Conservation (phyloP, 1,140 invertebrate species). For the Bombyx mandarina region DNA sequence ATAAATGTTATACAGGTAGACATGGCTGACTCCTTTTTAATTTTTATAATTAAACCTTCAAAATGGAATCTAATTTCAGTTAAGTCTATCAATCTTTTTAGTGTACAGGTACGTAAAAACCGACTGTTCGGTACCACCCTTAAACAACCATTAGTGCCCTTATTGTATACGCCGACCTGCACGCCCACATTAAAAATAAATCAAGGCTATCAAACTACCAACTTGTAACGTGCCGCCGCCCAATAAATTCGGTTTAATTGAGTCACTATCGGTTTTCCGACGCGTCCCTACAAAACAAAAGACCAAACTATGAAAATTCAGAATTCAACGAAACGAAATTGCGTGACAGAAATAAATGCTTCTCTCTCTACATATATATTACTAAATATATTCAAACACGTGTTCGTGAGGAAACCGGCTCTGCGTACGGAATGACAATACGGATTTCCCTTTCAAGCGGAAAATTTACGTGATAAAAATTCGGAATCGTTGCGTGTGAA, state of each 20-base stretch:
- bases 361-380: conserved; percentile 30
- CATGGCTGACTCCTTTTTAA: too few relatives aligned
- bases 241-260: conserved; percentile 46
- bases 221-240: conserved; percentile 25
- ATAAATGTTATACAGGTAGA: too few relatives aligned
- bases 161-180: conserved; percentile 5
- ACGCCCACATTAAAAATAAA: conserved; percentile 16
- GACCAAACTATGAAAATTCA: conserved; percentile 34
- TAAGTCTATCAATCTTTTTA: too few relatives aligned
- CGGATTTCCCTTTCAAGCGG: conserved; percentile 65
- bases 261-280: conserved; percentile 28
- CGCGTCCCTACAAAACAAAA: conserved; percentile 17
- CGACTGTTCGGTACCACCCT: too few relatives aligned
- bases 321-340: conserved; percentile 47
- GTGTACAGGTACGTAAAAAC: too few relatives aligned
- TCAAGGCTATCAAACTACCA: conserved; percentile 10
- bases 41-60: too few relatives aligned
- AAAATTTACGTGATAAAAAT: conserved; percentile 70
- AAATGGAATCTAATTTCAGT: too few relatives aligned
- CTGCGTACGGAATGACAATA: conserved; percentile 59
- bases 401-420: conserved; percentile 59
- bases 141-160: too few relatives aligned
- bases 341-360: conserved; percentile 61
- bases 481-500: conserved; percentile 64
- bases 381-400: conserved; percentile 54